Conservation (phyloP, 2,797 vertebrate species). For the Pseudochirops corinnae region DNA sequence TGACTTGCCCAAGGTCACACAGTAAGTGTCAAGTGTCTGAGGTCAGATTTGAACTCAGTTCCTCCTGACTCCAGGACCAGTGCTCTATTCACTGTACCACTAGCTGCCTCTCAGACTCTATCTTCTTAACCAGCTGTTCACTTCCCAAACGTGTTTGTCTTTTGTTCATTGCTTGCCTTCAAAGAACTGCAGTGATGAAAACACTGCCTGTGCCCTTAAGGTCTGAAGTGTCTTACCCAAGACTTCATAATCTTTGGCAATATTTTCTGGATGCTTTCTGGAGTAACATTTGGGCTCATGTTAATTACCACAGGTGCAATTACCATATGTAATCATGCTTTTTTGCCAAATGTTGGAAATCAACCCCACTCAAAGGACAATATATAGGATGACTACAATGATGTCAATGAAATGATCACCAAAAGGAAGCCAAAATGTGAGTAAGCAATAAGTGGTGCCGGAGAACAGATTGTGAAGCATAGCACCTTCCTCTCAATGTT, state of each 20-base stretch:
- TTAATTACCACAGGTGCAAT: not conserved
- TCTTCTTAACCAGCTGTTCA: not conserved
- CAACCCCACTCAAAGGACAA: not conserved
- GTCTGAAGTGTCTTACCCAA: not conserved
- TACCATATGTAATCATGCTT: not conserved
- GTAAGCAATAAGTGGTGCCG: not conserved
- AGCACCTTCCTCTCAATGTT: not conserved
- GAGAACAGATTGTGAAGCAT: not conserved
- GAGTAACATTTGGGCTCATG: not conserved
- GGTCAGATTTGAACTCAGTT: too few relatives aligned
- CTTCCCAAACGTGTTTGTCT: not conserved
- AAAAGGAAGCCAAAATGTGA: not conserved
- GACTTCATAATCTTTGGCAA: not conserved
- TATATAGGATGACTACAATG: not conserved
- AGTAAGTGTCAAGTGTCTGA: too few relatives aligned
- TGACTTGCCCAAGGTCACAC: too few relatives aligned
- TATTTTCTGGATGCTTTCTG: not conserved
- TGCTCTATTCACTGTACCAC: too few relatives aligned
- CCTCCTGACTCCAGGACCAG: too few relatives aligned
- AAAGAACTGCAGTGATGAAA: not conserved
- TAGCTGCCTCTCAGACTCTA: too few relatives aligned
- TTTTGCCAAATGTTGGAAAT: not conserved
- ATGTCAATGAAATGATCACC: not conserved
- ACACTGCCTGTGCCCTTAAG: not conserved
- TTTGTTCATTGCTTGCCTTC: not conserved